Conservation (phyloP, 2,797 vertebrate species). For the Danio tinwini region DNA sequence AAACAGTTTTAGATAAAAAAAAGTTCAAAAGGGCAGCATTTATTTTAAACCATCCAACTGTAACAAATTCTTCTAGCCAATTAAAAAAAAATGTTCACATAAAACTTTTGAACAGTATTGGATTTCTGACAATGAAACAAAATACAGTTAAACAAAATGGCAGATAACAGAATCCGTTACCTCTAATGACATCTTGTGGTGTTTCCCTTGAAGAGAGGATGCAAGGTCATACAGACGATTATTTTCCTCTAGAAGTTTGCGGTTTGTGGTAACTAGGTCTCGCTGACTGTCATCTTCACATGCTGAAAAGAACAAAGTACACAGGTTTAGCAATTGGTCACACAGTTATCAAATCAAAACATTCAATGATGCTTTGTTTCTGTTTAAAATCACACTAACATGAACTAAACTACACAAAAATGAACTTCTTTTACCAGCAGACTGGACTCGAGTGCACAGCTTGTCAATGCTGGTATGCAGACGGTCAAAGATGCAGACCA, state of each 20-base stretch:
- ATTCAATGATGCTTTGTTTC: neutral
- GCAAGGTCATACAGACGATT: slow-evolving; percentile 84
- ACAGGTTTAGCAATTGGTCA: neutral
- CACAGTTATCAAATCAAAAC: neutral
- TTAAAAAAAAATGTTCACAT: neutral
- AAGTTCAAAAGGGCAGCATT: too few species aligned
- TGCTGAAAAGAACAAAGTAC: slow-evolving; percentile 63
- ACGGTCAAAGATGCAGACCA: slow-evolving; percentile 86
- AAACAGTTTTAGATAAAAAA: neutral
- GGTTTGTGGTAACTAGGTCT: slow-evolving; percentile 72
- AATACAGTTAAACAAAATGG: neutral
- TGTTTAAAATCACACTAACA: neutral
- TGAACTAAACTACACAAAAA: neutral
- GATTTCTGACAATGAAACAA: neutral
- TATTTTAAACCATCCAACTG: too few species aligned
- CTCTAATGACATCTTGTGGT: slow-evolving; percentile 93
- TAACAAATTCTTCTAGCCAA: too few species aligned
- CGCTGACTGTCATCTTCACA: slow-evolving; percentile 77
- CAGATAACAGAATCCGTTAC: slow-evolving; percentile 56
- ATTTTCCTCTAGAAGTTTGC: slow-evolving; percentile 84
- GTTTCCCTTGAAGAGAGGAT: slow-evolving; percentile 87
- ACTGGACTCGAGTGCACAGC: slow-evolving; percentile 81
- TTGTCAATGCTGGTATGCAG: slow-evolving; percentile 84
- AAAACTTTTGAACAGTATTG: neutral
- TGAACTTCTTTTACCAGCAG: slow-evolving; percentile 72